These are phyloP conservation scores for Propithecus coquereli DNA, from an alignment of 2,113 vertebrate genomes.

Conservation along the genomic window DNA sequence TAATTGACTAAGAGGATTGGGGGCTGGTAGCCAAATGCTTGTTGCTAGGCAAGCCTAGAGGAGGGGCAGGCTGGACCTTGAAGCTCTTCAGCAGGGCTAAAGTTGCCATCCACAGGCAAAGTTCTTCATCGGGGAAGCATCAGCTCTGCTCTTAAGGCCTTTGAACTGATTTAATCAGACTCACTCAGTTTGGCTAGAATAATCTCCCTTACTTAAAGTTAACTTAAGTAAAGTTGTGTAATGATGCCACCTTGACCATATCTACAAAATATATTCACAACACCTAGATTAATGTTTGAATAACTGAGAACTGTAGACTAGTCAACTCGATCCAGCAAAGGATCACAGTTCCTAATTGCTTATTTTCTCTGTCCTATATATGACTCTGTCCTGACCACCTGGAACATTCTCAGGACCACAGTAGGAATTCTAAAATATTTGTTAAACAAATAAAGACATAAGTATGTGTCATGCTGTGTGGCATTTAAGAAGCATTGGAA, in stretches of 20 bases:
- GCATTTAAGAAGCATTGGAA: neutral
- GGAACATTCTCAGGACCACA: neutral
- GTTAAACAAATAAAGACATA: neutral
- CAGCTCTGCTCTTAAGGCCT: neutral
- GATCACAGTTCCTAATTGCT: neutral
- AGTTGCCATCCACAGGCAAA: neutral
- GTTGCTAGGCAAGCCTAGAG: neutral
- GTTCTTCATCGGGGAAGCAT: neutral
- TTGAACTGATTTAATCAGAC: neutral
- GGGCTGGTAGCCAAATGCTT: neutral
- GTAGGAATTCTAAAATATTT: neutral
- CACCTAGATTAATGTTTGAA: neutral
- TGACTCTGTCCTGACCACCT: neutral
- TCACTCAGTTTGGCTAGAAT: neutral
- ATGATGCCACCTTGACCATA: neutral
- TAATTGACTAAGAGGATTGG: neutral
- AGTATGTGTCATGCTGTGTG: neutral
- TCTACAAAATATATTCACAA: neutral
- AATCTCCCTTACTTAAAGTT: neutral
- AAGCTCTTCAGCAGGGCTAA: neutral
- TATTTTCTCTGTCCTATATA: neutral
- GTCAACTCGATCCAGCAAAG: neutral
- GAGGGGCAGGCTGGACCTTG: neutral
- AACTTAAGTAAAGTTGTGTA: neutral
- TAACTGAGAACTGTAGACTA: neutral